Evolutionary conservation across 92 coral and sea anemone species (phyloP).

Genomic region (Plumapathes pennacea): DNA sequence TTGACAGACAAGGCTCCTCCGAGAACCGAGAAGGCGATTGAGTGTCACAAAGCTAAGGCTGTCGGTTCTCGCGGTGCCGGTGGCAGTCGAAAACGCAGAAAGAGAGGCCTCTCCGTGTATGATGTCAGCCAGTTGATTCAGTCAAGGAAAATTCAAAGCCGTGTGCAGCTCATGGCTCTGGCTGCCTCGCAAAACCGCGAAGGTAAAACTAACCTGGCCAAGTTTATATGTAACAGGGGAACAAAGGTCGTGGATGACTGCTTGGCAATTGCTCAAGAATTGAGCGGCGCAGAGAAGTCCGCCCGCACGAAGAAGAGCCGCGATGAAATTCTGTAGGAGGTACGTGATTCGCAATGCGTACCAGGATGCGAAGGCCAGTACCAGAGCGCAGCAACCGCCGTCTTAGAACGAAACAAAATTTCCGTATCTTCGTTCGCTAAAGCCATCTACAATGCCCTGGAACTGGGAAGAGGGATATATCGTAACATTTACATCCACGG

Average conservation of each 20-base stretch:
- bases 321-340: not conserved
- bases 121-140: conserved; percentile 39
- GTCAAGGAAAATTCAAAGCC: conserved; percentile 6
- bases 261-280: conserved; percentile 2
- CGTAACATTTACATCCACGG: conserved; percentile 35
- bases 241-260: conserved; percentile 5
- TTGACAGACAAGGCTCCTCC: not conserved
- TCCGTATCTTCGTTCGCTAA: not conserved
- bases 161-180: conserved; percentile 25
- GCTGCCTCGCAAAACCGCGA: conserved; percentile 9
- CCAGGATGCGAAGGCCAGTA: conserved; percentile 3
- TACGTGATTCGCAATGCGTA: not conserved
- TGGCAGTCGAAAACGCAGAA: conserved; percentile 10
- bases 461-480: conserved; percentile 30
- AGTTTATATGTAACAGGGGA: conserved; percentile 6
- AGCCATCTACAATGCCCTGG: conserved; percentile 23
- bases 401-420: conserved; percentile 8
- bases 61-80: not conserved
- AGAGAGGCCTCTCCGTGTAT: conserved; percentile 5
- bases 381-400: conserved; percentile 4
- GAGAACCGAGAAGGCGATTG: conserved; percentile 19
- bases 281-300: not conserved
- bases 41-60: not conserved
- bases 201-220: conserved; percentile 38
- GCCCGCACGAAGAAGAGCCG: conserved; percentile 4